Conservation (phyloP, 1,140 invertebrate species). For the Drosophila tani region DNA sequence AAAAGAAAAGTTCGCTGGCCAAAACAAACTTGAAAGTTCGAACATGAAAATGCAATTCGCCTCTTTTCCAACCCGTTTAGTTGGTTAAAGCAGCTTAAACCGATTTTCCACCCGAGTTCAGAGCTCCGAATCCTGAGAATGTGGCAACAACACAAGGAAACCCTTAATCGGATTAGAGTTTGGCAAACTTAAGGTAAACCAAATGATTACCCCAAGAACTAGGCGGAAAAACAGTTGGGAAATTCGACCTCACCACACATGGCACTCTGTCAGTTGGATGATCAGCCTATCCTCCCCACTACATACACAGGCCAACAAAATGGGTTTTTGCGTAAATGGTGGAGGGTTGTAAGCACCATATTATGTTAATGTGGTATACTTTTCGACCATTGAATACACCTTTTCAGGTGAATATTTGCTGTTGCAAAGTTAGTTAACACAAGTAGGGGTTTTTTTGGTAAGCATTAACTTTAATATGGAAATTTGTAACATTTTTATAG, state of each 20-base stretch:
- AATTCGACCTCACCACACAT: conserved; percentile 10
- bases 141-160: conserved; percentile 26
- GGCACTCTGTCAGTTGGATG: conserved; percentile 17
- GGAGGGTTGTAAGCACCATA: conserved; percentile 13
- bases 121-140: conserved; percentile 4
- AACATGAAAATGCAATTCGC: conserved; percentile 35
- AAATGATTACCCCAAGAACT: conserved; percentile 40
- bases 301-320: conserved; percentile 3
- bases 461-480: not conserved
- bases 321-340: not conserved
- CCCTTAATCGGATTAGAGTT: conserved; percentile 49
- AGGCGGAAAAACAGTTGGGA: conserved; percentile 30
- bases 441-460: not conserved
- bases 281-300: not conserved
- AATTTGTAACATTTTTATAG: too few species aligned
- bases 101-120: conserved; percentile 1
- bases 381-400: not conserved
- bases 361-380: conserved; percentile 8
- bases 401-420: conserved; percentile 2
- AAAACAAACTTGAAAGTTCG: conserved; percentile 26
- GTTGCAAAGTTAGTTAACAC: not conserved
- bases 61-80: conserved; percentile 15
- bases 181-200: conserved; percentile 45
- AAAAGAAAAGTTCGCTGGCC: conserved; percentile 21
- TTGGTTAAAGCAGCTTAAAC: conserved; percentile 37